Evolutionary conservation across 2,113 vertebrate species (phyloP), one percentile per base, ranked within the genome.

Genomic region (Tympanuchus pallidicinctus): DNA sequence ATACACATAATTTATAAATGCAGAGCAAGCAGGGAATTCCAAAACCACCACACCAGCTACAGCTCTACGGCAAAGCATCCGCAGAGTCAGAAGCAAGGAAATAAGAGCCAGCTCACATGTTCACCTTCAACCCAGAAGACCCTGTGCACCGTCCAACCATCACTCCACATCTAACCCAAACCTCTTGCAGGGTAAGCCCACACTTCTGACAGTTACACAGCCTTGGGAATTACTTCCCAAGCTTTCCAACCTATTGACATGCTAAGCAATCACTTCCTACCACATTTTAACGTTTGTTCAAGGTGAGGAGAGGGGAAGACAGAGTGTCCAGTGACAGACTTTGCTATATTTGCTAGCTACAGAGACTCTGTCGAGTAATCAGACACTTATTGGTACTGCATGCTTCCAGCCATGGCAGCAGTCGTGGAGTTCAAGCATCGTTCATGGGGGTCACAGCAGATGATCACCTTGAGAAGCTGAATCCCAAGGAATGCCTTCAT

Each of bases 401-500:
- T 0, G 4, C 27, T 8, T n/a, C 21, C 81, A 87, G 90, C 74
- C 80, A 43, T 4, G 25, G 61, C 74, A 70, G 30, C 3, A 32
- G 20, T 32, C 50, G 28, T 59, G 52, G 34, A 84, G 54, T 8
- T 78, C 80, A 43, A 81, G 61, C 70, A 86, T n/a, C 40, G 8
- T 52, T 84, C 36, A 8, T 74, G 38, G 19, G 47, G 81, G 25
- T 88, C 82, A 76, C 42, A 45, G 84, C 64, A 89, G 72, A 91
- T 5, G 14, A 90, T 63, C 82, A 86, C 88, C 90, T 93, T 78
- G 70, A 93, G 72, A 61, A 65, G 69, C 70, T 75, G 10, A 86
- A 78, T 69, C 72, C 78, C 79, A 86, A 83, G 65, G 47, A 65
- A 92, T 92, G 32, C 0, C 2, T 52, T 94, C 20, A 6, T 60